Evolutionary conservation across 30 jellyfish, hydroid and myxozoan species (phyloP), one percentile per base, ranked within the genome.

Genomic region (Cassiopea xamachana): DNA sequence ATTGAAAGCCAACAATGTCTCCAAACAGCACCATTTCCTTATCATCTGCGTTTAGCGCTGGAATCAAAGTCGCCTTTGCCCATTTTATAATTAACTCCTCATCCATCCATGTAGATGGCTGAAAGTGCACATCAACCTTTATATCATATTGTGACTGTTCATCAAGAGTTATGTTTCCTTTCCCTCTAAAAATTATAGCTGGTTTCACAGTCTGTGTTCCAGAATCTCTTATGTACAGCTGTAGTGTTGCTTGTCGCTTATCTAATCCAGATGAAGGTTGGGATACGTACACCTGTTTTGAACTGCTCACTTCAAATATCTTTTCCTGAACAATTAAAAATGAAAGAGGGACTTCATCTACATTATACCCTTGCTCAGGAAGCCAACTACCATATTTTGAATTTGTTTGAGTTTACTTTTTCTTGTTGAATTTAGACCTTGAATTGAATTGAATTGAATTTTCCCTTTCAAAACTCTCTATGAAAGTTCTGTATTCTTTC

Each of bases 281-380:
- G 19, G 43, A 64, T 9, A 64, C 27, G 39, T 7, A 83, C 43
- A 67, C 48, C 67, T 43, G 91, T 43, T 67, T 69, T 46, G 16
- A 10, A 46, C 84, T 84, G 15, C 10, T 16, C n/a, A 45, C 84
- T 1, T 46, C 91, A 83, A 43, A 68, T 46, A 46, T 82, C 64
- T 48, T 67, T 64, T 9, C 43, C 90, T 50, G 90, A 1, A 43
- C 82, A 4, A 61, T 60, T 9, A 64, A 50, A 82, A 68, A 82
- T 82, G 90, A 82, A 55, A 82, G 82, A 82, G 90, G 82, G 27
- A 82, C 90, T 49, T 82, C 48, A 79, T 82, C 82, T 6, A 61
- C 51, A 67, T 82, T 61, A 67, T 82, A 82, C 82, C 90, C 64
- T 19, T 82, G 62, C 64, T 61, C 82, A 7, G 82, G 90, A 19